Percentiles rank a stretch among this genome's conserved stretches.
phyloP scores from a whole-genome alignment of 1,140 invertebrate species.

The Trichonephila inaurata region DNA sequence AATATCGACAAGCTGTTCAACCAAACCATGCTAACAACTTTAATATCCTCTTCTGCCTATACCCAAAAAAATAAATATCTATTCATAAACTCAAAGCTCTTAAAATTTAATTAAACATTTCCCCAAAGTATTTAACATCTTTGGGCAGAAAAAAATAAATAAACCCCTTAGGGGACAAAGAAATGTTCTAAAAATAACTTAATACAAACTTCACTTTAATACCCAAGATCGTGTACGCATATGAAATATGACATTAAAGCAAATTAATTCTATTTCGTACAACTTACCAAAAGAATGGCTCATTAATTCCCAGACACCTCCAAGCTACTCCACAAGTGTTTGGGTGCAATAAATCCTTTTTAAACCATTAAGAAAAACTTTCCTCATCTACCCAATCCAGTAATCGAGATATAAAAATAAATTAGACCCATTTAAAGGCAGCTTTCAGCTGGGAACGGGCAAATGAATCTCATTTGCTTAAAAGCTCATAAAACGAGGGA shows the following conservation, averaged over 20 bases:
- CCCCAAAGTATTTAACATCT: too few species aligned
- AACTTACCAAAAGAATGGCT: not conserved
- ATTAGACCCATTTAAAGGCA: not conserved
- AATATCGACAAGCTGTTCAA: too few species aligned
- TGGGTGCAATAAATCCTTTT: not conserved
- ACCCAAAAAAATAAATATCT: too few species aligned
- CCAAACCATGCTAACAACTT: too few species aligned
- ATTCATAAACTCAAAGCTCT: too few species aligned
- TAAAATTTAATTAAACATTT: too few species aligned
- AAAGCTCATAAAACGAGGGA: constrained; percentile 37
- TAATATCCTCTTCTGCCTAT: too few species aligned
- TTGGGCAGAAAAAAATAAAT: too few species aligned
- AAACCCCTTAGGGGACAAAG: too few species aligned
- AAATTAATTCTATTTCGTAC: not conserved
- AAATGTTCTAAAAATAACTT: too few species aligned
- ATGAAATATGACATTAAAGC: not conserved
- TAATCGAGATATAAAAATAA: constrained; percentile 22
- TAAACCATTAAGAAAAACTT: not conserved
- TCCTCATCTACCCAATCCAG: not conserved
- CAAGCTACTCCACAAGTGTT: constrained; percentile 15
- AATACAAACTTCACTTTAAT: too few species aligned
- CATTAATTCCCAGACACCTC: not conserved
- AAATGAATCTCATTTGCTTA: constrained; percentile 45
- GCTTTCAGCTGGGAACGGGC: constrained; percentile 5
- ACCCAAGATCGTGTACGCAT: too few species aligned